phyloP scores from a whole-genome alignment of 2,888 invertebrate species.

The Malacosoma neustria region DNA sequence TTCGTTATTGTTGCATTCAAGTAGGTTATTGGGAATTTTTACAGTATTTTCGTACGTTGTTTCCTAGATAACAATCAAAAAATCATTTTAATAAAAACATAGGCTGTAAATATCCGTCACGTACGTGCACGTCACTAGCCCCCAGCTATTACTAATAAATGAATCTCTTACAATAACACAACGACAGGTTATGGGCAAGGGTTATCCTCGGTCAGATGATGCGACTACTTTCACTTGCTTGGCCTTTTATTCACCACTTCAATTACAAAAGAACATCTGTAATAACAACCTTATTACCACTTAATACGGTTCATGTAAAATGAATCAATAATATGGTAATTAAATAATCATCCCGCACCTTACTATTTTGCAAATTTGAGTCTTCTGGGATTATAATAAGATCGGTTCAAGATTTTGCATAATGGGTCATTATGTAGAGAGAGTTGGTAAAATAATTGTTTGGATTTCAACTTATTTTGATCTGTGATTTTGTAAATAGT shows the following conservation, averaged over 20 bases:
- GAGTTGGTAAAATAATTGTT: neutral
- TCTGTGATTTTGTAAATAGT: neutral
- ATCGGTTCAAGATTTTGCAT: neutral
- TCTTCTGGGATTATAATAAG: neutral
- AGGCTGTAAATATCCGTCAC: neutral
- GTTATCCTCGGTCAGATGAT: constrained; percentile 57
- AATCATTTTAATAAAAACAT: too few species aligned
- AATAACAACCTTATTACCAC: constrained; percentile 5
- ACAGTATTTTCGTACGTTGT: too few species aligned
- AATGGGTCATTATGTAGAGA: neutral
- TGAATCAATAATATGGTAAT: constrained; percentile 11
- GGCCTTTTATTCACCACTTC: constrained; percentile 19
- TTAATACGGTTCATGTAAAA: constrained; percentile 3
- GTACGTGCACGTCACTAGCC: constrained; percentile 6
- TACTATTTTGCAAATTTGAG: neutral
- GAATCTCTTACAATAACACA: constrained; percentile 48
- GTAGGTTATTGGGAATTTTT: too few species aligned
- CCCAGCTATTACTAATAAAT: constrained; percentile 27
- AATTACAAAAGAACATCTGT: neutral
- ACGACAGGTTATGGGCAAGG: constrained; percentile 57
- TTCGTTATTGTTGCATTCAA: too few species aligned
- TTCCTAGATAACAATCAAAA: too few species aligned
- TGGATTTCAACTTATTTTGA: neutral
- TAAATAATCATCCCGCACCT: constrained; percentile 11
- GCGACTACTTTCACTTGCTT: constrained; percentile 60